These are phyloP conservation scores for Cassiopea xamachana DNA, from an alignment of 30 jellyfish, hydroid and myxozoan genomes.

Conservation along the genomic window DNA sequence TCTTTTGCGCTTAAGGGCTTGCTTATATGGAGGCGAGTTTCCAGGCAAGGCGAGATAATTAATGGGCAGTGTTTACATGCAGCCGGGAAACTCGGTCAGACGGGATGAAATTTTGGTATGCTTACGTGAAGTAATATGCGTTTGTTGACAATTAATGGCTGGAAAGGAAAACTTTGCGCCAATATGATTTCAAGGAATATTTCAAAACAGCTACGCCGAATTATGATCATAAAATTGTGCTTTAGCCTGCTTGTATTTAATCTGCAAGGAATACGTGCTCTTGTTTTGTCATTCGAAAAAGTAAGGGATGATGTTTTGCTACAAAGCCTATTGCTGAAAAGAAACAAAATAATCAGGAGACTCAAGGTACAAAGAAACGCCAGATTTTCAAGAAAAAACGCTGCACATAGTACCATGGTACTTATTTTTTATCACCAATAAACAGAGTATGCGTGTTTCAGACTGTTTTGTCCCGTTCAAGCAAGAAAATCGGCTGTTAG, in stretches of 20 bases:
- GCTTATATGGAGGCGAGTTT: too few relatives aligned
- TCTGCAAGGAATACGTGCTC: conserved; percentile 2
- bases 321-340: not conserved
- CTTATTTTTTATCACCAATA: not conserved
- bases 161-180: not conserved
- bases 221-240: not conserved
- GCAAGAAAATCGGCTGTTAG: conserved; percentile 11
- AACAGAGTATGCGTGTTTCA: not conserved
- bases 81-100: too few relatives aligned
- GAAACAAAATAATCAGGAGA: not conserved
- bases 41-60: too few relatives aligned
- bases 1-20: too few relatives aligned
- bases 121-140: not conserved
- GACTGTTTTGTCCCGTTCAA: not conserved
- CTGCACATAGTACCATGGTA: not conserved
- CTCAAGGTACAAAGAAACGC: not conserved
- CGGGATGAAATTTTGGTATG: too few relatives aligned
- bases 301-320: not conserved
- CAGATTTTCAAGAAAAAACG: not conserved
- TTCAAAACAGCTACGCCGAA: not conserved
- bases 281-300: not conserved
- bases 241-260: not conserved
- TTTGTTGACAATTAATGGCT: not conserved
- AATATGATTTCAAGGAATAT: not conserved
- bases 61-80: too few relatives aligned